Conservation (phyloP, 2,888 invertebrate genomes). For the Agrochola litura region DNA sequence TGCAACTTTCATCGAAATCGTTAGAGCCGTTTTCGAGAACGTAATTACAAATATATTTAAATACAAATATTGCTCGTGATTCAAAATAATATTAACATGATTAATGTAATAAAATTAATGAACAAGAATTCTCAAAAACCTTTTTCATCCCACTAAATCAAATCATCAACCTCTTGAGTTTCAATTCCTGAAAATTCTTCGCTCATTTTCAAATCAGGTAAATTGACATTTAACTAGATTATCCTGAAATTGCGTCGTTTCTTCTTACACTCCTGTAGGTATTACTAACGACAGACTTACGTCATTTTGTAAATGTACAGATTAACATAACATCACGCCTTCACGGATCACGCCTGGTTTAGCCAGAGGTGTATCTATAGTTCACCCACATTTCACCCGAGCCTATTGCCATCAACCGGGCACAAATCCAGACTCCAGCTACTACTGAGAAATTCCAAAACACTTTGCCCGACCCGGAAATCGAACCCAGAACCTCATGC, state of each 20-base stretch:
- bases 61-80: too few relatives aligned
- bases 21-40: too few relatives aligned
- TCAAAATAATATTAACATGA: too few relatives aligned
- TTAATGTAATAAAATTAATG: background rate
- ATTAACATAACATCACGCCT: background rate
- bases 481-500: background rate
- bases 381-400: background rate
- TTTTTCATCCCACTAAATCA: background rate
- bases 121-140: background rate
- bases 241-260: slow-evolving; percentile 38
- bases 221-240: slow-evolving; percentile 40
- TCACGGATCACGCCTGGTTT: too few relatives aligned
- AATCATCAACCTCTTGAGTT: slow-evolving; percentile 10
- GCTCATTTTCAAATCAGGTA: slow-evolving; percentile 44
- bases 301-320: slow-evolving; percentile 26
- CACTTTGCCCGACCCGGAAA: background rate
- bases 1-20: too few relatives aligned
- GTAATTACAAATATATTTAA: too few relatives aligned
- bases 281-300: slow-evolving; percentile 4
- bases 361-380: background rate
- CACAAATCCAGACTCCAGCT: background rate
- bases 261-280: background rate
- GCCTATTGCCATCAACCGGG: background rate
- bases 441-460: background rate
- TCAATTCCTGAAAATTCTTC: slow-evolving; percentile 45